A percentile compares a stretch with the other conserved stretches of the same genome.
phyloP scores from a whole-genome alignment of 2,113 vertebrate genomes.

The Mirza zaza region DNA sequence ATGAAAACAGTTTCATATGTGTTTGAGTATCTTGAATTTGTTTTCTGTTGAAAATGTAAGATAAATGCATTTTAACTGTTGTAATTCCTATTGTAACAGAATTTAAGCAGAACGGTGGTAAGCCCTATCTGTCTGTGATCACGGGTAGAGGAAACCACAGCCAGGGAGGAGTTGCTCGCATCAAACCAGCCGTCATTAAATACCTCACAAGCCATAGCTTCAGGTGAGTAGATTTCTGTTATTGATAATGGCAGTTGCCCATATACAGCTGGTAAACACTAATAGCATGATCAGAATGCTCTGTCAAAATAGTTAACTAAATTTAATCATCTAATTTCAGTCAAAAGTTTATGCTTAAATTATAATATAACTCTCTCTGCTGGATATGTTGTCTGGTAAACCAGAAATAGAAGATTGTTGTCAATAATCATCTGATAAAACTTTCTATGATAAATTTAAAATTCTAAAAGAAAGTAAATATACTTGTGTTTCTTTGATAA shows the following conservation, averaged over 20 bases:
- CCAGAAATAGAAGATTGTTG: slow-evolving; percentile 15
- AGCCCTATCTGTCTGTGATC: slow-evolving; percentile 94
- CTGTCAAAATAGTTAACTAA: background rate
- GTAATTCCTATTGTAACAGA: slow-evolving; percentile 86
- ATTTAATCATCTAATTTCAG: background rate
- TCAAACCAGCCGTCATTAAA: slow-evolving; percentile 95
- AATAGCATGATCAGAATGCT: background rate
- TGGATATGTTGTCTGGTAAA: slow-evolving; percentile 22
- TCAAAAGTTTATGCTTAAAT: slow-evolving; percentile 19
- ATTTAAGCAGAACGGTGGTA: slow-evolving; percentile 89
- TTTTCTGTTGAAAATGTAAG: slow-evolving; percentile 18
- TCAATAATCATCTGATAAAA: slow-evolving; percentile 37
- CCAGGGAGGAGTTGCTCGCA: slow-evolving; percentile 95
- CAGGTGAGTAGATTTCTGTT: slow-evolving; percentile 87
- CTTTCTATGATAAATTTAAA: slow-evolving; percentile 37
- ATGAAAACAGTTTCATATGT: slow-evolving; percentile 35
- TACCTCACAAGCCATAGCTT: slow-evolving; percentile 95
- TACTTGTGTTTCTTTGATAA: background rate
- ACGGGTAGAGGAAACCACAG: slow-evolving; percentile 99
- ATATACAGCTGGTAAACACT: slow-evolving; percentile 66
- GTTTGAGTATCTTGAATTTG: background rate
- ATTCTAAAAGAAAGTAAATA: background rate
- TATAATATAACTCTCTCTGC: background rate
- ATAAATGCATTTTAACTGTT: slow-evolving; percentile 61
- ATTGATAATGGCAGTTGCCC: slow-evolving; percentile 30